These are phyloP conservation scores for Lepidurus apus DNA, from an alignment of 1,140 invertebrate genomes.

Conservation along the genomic window DNA sequence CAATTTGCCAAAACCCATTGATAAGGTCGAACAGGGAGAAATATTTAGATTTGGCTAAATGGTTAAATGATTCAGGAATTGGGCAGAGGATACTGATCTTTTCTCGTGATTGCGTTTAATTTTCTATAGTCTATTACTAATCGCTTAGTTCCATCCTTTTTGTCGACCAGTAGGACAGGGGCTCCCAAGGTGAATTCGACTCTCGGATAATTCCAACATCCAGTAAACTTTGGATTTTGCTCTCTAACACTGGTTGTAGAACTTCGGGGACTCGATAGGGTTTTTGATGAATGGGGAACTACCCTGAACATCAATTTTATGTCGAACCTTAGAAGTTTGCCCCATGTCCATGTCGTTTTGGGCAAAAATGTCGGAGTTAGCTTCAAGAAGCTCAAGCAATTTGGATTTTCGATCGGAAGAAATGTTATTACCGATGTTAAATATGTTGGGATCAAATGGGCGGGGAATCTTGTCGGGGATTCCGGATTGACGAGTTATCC, in stretches of 20 bases:
- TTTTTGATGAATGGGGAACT: too few relatives aligned
- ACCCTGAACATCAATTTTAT: too few relatives aligned
- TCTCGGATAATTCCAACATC: too few relatives aligned
- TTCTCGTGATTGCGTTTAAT: conserved; percentile 44
- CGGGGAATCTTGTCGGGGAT: background rate
- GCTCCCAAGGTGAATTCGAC: background rate
- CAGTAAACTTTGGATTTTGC: too few relatives aligned
- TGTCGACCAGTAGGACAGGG: background rate
- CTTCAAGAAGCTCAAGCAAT: background rate
- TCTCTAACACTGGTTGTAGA: too few relatives aligned
- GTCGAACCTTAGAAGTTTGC: too few relatives aligned
- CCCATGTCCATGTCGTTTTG: background rate
- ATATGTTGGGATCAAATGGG: background rate
- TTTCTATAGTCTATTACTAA: conserved; percentile 46
- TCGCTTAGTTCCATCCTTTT: conserved; percentile 34
- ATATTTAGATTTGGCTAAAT: conserved; percentile 40
- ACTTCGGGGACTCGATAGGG: too few relatives aligned
- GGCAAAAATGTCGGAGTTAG: background rate
- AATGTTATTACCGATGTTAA: background rate
- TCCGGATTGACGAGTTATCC: background rate
- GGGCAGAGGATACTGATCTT: conserved; percentile 49
- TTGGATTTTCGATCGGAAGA: background rate
- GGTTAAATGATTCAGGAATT: conserved; percentile 47
- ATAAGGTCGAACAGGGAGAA: conserved; percentile 46
- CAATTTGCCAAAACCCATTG: conserved; percentile 48